Percentiles rank a stretch among this genome's conserved stretches.
These are phyloP conservation scores for Theristicus caerulescens DNA, from an alignment of 2,113 vertebrate species.

Conservation along the genomic window DNA sequence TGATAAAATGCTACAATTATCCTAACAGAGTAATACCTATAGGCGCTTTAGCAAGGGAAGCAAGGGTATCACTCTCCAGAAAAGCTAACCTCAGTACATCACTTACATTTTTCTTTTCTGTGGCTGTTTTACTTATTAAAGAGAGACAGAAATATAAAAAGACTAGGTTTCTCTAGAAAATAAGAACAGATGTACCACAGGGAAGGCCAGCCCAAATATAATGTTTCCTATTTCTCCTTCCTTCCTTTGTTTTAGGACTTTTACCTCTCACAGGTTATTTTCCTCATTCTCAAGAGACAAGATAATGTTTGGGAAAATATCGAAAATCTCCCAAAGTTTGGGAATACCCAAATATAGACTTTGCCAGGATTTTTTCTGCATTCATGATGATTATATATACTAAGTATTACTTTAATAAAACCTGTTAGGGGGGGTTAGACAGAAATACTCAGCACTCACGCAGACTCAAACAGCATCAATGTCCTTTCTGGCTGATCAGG, in stretches of 20 bases:
- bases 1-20: slow-evolving; percentile 65
- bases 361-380: not conserved
- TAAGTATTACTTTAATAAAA: not conserved
- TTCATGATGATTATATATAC: not conserved
- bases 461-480: not conserved
- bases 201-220: not conserved
- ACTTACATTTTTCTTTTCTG: not conserved
- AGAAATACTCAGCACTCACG: not conserved
- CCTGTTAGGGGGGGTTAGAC: not conserved
- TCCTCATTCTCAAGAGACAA: not conserved
- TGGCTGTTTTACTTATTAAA: not conserved
- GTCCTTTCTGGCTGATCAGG: not conserved
- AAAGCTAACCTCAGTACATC: slow-evolving; percentile 14
- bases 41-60: slow-evolving; percentile 4
- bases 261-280: not conserved
- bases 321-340: not conserved
- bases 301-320: not conserved
- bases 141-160: not conserved
- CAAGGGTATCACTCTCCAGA: not conserved
- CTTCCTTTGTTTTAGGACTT: not conserved
- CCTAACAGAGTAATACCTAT: slow-evolving; percentile 30
- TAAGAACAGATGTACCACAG: not conserved
- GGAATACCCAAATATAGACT: not conserved
- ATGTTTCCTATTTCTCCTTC: not conserved
- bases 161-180: not conserved